Evolutionary conservation across 2,888 invertebrate species (phyloP).

Genomic region (Melitaea athalia): DNA sequence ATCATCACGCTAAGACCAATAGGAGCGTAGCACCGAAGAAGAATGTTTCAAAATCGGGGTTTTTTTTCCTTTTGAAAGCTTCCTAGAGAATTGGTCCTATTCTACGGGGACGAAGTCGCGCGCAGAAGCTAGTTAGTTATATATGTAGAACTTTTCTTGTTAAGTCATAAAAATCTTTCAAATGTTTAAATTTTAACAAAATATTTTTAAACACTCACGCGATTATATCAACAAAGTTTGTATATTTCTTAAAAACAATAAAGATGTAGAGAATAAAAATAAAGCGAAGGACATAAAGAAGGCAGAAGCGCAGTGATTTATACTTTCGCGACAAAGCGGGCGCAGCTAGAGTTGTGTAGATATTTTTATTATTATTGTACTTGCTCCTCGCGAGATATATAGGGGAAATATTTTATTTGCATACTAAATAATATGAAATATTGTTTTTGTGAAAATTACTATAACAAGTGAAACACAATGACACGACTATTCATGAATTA

Average conservation of each 20-base stretch:
- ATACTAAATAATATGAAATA: constrained; percentile 35
- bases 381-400: constrained; percentile 37
- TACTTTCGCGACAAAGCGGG: constrained; percentile 41
- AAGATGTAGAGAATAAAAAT: constrained; percentile 50
- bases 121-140: too few relatives aligned
- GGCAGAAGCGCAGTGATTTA: constrained; percentile 62
- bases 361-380: constrained; percentile 48
- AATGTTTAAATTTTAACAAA: not conserved
- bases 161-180: not conserved
- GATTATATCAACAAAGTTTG: constrained; percentile 21
- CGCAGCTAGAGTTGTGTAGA: constrained; percentile 38
- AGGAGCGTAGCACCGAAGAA: too few relatives aligned
- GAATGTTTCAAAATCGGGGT: too few relatives aligned
- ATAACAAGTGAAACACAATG: constrained; percentile 6
- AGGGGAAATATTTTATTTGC: constrained; percentile 39
- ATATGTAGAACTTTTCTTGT: not conserved
- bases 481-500: not conserved
- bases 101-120: too few relatives aligned
- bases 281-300: constrained; percentile 52
- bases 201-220: not conserved
- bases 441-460: constrained; percentile 25
- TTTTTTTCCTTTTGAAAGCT: too few relatives aligned
- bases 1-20: too few relatives aligned
- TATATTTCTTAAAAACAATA: constrained; percentile 42
- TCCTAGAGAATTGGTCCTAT: too few relatives aligned